Percentiles rank a stretch among this genome's conserved stretches.
Evolutionary conservation across 2,888 invertebrate species (phyloP).

Genomic region (Nebria brevicollis): DNA sequence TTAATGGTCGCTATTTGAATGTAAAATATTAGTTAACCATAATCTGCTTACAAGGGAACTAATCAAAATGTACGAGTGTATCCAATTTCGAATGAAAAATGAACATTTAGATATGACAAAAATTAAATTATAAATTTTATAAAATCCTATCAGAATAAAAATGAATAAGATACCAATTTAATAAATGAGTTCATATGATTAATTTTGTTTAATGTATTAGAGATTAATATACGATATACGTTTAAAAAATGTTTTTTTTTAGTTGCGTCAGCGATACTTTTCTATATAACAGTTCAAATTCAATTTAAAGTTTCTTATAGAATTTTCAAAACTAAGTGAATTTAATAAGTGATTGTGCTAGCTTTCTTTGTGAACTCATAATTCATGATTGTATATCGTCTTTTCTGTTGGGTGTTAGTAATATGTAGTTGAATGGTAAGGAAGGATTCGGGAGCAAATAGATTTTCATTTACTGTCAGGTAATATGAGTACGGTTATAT

Average conservation of each 20-base stretch:
- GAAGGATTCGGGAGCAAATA: background rate
- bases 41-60: background rate
- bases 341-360: background rate
- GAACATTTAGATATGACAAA: too few relatives aligned
- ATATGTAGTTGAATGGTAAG: background rate
- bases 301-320: slow-evolving; percentile 35
- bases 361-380: slow-evolving; percentile 1
- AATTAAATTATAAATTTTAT: too few relatives aligned
- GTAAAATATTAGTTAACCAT: background rate
- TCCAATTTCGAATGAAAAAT: too few relatives aligned
- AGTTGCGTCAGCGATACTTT: background rate
- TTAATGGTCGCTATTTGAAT: background rate
- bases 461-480: slow-evolving; percentile 2
- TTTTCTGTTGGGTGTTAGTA: background rate
- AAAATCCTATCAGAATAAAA: too few relatives aligned
- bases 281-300: slow-evolving; percentile 26
- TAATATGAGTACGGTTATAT: background rate
- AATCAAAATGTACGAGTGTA: background rate
- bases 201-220: too few relatives aligned
- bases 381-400: slow-evolving; percentile 2
- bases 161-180: too few relatives aligned
- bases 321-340: slow-evolving; percentile 14
- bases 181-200: too few relatives aligned
- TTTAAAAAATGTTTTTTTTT: too few relatives aligned
- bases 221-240: too few relatives aligned